Percentiles rank a stretch among this genome's conserved stretches.
Conservation (phyloP, 2,113 vertebrate genomes). For the Crotalus helleri region DNA sequence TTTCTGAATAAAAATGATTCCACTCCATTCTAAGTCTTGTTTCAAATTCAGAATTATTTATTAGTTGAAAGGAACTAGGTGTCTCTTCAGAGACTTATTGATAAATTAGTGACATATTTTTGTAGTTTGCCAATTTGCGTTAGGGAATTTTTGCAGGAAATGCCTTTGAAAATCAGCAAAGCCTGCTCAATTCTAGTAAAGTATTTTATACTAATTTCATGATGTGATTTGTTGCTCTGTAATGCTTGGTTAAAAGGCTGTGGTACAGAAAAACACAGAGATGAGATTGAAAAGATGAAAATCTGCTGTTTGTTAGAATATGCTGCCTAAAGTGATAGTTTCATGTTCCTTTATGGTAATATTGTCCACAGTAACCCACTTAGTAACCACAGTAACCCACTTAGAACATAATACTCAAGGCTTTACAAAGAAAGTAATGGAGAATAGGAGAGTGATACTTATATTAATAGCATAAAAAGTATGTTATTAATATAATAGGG, state of each 20-base stretch:
- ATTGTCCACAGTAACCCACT: neutral
- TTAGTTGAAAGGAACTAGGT: neutral
- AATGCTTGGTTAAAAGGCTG: neutral
- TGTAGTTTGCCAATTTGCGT: neutral
- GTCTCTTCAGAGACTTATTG: neutral
- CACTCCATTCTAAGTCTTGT: neutral
- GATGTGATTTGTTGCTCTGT: neutral
- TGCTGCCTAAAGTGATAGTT: neutral
- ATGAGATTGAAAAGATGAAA: neutral
- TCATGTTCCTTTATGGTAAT: neutral
- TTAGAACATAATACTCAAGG: neutral
- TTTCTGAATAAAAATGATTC: neutral
- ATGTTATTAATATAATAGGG: no score
- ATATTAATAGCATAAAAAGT: neutral
- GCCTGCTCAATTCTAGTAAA: neutral
- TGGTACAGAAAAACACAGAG: neutral
- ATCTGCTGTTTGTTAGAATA: neutral
- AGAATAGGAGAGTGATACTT: slow-evolving; percentile 4
- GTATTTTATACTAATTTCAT: neutral
- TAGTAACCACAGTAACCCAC: neutral
- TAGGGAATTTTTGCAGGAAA: neutral
- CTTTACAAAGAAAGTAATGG: fast-evolving
- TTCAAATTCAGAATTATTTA: neutral
- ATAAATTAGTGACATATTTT: neutral
- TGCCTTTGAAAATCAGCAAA: neutral